Conservation (phyloP, 2,888 invertebrate species). For the Lamellibrachia columna region DNA sequence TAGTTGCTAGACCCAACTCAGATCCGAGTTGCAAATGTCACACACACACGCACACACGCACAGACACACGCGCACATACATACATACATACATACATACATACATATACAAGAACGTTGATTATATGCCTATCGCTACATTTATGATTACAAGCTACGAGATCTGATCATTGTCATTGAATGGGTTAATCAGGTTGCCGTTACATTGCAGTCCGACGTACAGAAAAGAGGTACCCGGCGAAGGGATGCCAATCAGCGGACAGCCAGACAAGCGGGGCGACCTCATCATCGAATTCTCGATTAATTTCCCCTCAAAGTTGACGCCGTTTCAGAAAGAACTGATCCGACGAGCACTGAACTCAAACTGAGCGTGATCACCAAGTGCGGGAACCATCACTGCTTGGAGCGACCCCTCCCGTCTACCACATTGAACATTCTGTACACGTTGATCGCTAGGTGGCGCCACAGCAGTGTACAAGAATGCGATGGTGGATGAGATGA, state of each 20-base stretch:
- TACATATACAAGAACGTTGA: neutral
- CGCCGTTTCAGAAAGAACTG: conserved; percentile 62
- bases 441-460: conserved; percentile 10
- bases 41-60: neutral
- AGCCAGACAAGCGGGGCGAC: conserved; percentile 62
- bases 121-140: neutral
- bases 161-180: neutral
- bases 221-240: conserved; percentile 63
- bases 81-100: neutral
- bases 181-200: neutral
- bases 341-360: conserved; percentile 53
- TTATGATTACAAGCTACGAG: too few species aligned
- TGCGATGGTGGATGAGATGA: neutral
- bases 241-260: conserved; percentile 64
- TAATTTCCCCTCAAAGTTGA: conserved; percentile 60
- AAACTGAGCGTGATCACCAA: neutral
- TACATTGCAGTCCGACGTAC: conserved; percentile 62
- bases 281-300: conserved; percentile 66
- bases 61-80: too few species aligned
- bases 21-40: neutral
- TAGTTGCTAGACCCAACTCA: too few species aligned
- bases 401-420: neutral
- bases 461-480: neutral
- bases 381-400: neutral
- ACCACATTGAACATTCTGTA: neutral